Conservation (phyloP, 1,140 invertebrate genomes). For the Globodera rostochiensis region DNA sequence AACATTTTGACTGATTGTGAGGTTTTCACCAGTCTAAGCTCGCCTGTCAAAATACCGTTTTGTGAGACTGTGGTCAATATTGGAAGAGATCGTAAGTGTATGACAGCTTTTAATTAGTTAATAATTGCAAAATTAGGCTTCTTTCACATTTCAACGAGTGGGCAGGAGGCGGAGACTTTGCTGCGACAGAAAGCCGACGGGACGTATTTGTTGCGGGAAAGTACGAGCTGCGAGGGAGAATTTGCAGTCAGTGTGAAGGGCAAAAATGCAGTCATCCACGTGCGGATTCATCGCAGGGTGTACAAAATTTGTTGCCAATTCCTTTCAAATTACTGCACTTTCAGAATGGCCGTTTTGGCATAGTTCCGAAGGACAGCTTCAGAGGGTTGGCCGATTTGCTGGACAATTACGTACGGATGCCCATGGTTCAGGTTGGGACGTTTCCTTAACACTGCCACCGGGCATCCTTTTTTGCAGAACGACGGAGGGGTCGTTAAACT, state of each 20-base stretch:
- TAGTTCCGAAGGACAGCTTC: slow-evolving; percentile 46
- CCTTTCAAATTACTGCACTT: slow-evolving; percentile 2
- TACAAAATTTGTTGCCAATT: not conserved
- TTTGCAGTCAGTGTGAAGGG: slow-evolving; percentile 53
- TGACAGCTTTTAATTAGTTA: slow-evolving; percentile 35
- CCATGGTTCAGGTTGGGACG: slow-evolving; percentile 42
- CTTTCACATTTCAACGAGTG: slow-evolving; percentile 44
- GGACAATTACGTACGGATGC: slow-evolving; percentile 48
- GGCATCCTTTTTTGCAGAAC: slow-evolving; percentile 19
- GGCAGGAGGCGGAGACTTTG: slow-evolving; percentile 49
- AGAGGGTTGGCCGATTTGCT: slow-evolving; percentile 40
- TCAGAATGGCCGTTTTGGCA: slow-evolving; percentile 49
- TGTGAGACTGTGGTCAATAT: slow-evolving; percentile 44
- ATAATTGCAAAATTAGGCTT: slow-evolving; percentile 25
- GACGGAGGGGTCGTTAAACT: slow-evolving; percentile 36
- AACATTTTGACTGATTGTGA: slow-evolving; percentile 40
- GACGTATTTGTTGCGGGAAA: slow-evolving; percentile 47
- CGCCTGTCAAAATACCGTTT: slow-evolving; percentile 42
- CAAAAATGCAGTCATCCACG: slow-evolving; percentile 46
- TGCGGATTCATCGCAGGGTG: slow-evolving; percentile 51
- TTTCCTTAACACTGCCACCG: not conserved
- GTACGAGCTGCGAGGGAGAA: slow-evolving; percentile 39
- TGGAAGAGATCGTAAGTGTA: slow-evolving; percentile 24
- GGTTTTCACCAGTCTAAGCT: slow-evolving; percentile 38
- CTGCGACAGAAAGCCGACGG: slow-evolving; percentile 45